Conservation (phyloP, 2,797 vertebrate species). For the Benthosema pterotum region DNA sequence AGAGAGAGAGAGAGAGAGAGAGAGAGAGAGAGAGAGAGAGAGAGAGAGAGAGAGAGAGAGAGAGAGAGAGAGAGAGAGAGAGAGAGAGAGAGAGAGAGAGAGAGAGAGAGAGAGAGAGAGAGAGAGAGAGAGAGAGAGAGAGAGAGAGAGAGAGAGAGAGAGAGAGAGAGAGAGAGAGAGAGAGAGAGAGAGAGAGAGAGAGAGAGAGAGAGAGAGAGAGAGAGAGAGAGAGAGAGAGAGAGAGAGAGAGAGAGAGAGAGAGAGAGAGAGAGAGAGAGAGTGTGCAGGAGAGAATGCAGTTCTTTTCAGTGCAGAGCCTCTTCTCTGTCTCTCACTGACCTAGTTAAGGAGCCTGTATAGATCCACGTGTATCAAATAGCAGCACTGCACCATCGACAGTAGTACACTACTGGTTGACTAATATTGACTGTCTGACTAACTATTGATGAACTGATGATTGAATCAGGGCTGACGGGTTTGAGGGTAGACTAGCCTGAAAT, state of each 20-base stretch:
- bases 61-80: too few relatives aligned
- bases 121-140: too few relatives aligned
- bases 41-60: too few relatives aligned
- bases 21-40: too few relatives aligned
- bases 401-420: not conserved
- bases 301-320: not conserved
- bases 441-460: not conserved
- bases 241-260: not conserved
- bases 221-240: not conserved
- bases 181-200: too few relatives aligned
- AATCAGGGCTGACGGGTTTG: not conserved
- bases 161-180: too few relatives aligned
- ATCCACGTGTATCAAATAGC: constrained; percentile 3
- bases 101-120: too few relatives aligned
- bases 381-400: constrained; percentile 2
- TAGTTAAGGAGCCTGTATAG: constrained; percentile 14
- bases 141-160: too few relatives aligned
- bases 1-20: too few relatives aligned
- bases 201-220: not conserved
- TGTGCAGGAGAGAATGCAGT: not conserved
- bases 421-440: not conserved
- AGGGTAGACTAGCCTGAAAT: not conserved
- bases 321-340: constrained; percentile 28
- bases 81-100: too few relatives aligned
- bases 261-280: not conserved